Percentiles rank a stretch among this genome's conserved stretches.
phyloP scores from a whole-genome alignment of 2,888 invertebrate species.

The Philereme transversata region DNA sequence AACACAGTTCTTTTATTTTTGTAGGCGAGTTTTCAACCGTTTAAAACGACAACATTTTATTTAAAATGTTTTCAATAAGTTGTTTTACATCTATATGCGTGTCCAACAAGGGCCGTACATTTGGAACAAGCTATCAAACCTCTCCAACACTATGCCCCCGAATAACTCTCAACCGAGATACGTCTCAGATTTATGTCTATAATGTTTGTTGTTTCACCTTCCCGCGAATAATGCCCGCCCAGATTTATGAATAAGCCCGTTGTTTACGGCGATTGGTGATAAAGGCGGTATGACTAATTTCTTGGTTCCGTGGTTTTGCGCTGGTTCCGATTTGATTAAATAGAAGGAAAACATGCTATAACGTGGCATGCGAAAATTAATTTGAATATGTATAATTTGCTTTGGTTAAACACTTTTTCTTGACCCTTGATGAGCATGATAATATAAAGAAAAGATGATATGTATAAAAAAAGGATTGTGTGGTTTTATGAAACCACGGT shows the following conservation, averaged over 20 bases:
- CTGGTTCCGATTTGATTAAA: constrained; percentile 27
- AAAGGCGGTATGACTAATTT: constrained; percentile 62
- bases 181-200: constrained; percentile 82
- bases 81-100: too few species aligned
- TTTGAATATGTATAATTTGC: not conserved
- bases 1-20: too few species aligned
- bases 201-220: constrained; percentile 84
- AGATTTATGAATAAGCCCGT: constrained; percentile 81
- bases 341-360: constrained; percentile 15
- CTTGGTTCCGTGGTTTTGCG: constrained; percentile 36
- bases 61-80: too few species aligned
- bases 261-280: constrained; percentile 70
- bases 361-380: not conserved
- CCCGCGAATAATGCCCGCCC: constrained; percentile 74
- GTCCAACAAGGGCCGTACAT: too few species aligned
- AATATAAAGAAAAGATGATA: too few species aligned
- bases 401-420: too few species aligned
- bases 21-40: too few species aligned
- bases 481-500: too few species aligned
- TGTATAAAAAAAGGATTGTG: too few species aligned
- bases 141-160: constrained; percentile 43
- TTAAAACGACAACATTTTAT: too few species aligned
- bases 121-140: constrained; percentile 26
- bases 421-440: too few species aligned
- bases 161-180: constrained; percentile 75